These are phyloP conservation scores for Chelonus insularis DNA, from an alignment of 1,140 invertebrate species.

Conservation along the genomic window DNA sequence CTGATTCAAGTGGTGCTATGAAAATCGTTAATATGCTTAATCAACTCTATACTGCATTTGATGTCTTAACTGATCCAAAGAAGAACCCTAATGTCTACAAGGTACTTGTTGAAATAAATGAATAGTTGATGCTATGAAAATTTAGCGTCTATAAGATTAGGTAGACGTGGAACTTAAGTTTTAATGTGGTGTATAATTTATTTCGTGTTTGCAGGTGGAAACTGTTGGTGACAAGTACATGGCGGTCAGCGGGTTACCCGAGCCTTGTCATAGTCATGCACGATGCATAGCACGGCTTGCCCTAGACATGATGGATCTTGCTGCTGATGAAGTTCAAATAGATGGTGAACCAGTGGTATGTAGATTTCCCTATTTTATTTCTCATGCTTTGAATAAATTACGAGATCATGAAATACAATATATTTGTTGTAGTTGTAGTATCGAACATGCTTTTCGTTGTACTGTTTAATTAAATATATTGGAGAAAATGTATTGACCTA, in stretches of 20 bases:
- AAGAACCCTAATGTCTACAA: constrained; percentile 93
- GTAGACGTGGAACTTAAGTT: neutral
- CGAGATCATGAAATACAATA: neutral
- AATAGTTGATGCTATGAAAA: no score
- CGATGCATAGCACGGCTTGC: constrained; percentile 90
- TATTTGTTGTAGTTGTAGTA: no score
- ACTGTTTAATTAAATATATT: neutral
- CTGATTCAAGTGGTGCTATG: constrained; percentile 86
- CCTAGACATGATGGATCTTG: constrained; percentile 94
- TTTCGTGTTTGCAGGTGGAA: constrained; percentile 76
- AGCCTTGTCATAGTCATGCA: constrained; percentile 88
- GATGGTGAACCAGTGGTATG: constrained; percentile 82
- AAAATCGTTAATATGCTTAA: constrained; percentile 92
- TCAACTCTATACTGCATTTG: constrained; percentile 87
- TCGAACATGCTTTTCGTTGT: no score
- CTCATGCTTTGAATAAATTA: neutral
- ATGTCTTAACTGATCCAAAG: constrained; percentile 87
- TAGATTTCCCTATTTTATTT: neutral
- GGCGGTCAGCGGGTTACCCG: constrained; percentile 96
- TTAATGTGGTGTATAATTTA: neutral
- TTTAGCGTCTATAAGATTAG: constrained; percentile 12
- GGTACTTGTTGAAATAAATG: no score
- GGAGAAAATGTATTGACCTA: neutral
- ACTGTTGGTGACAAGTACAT: constrained; percentile 99
- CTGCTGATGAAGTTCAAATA: constrained; percentile 77